These are phyloP conservation scores for Seira ritae DNA, from an alignment of 2,888 invertebrate species.

Conservation along the genomic window DNA sequence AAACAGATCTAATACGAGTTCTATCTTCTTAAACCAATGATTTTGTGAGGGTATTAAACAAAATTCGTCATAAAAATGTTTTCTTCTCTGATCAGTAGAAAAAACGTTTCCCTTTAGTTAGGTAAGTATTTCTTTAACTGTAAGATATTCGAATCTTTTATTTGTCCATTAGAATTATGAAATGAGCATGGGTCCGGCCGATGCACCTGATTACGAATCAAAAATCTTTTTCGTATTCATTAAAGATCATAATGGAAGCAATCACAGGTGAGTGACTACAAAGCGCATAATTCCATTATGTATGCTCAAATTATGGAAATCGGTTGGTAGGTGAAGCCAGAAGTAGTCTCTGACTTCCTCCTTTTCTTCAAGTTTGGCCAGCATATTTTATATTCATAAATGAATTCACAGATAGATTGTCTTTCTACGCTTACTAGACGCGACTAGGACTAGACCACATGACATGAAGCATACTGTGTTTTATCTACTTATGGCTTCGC, in stretches of 20 bases:
- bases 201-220: too few species aligned
- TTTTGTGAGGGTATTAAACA: too few species aligned
- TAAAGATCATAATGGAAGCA: conserved; percentile 47
- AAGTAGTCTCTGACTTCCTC: neutral
- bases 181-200: too few species aligned
- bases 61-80: too few species aligned
- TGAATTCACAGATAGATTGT: neutral
- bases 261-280: neutral
- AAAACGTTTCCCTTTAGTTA: too few species aligned
- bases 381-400: neutral
- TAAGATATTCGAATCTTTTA: too few species aligned
- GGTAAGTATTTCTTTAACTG: too few species aligned
- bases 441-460: neutral
- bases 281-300: conserved; percentile 34
- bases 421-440: neutral
- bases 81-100: too few species aligned
- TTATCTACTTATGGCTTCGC: conserved; percentile 51
- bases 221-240: too few species aligned
- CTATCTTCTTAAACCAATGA: too few species aligned
- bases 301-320: conserved; percentile 30
- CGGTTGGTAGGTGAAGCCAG: neutral
- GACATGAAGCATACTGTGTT: conserved; percentile 33
- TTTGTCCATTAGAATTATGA: too few species aligned
- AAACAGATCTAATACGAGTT: too few species aligned
- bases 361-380: neutral